Base-by-base conservation (phyloP, 1,140 invertebrate species). In the Drosophila kanapiae region DNA sequence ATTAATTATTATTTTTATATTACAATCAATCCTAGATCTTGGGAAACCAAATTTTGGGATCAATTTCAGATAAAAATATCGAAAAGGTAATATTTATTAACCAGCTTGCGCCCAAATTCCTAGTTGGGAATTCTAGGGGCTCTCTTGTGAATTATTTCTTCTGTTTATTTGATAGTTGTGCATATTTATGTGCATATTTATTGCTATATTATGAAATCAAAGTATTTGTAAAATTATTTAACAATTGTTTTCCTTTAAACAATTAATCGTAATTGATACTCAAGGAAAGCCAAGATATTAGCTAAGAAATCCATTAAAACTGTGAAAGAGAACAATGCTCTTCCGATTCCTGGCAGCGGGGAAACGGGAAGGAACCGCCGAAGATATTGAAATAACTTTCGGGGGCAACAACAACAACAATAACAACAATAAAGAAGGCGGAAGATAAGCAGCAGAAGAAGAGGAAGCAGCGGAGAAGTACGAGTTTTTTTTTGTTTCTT, bases 361-460 rank as follows among this genome's bases (percentile, higher is more conserved):
- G 23, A 3, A 13, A 35, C n/a, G 29, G n/a, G 16, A 29, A 43
- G 69, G 35, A 45, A 76, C 59, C 67, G 13, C 48, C 37, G 18
- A 45, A 70, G 81, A 90, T 90, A 90, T 90, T 90, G 87, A 90
- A 88, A 84, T 75, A 88, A 84, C 81, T 85, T 85, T 59, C 60
- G 33, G 54, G 16, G 33, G 38, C 37, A 54, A 79, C 59, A 67
- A 61, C 70, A 85, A 62, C 27, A 31, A 49, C 10, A 47, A 47
- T 14, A 57, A 80, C 57, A 65, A 60, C 69, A 86, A 63, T 71
- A 75, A 81, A 75, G 54, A 53, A 53, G 72, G 53, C 43, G 54
- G 43, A 68, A 90, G 85, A 88, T 88, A 90, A 90, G 85, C 75
- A 74, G 59, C 68, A 38, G 13, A 14, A 27, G 13, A 38, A 38